These are phyloP conservation scores for Chironomus striatipennis DNA, from an alignment of 1,140 invertebrate genomes.

Conservation along the genomic window DNA sequence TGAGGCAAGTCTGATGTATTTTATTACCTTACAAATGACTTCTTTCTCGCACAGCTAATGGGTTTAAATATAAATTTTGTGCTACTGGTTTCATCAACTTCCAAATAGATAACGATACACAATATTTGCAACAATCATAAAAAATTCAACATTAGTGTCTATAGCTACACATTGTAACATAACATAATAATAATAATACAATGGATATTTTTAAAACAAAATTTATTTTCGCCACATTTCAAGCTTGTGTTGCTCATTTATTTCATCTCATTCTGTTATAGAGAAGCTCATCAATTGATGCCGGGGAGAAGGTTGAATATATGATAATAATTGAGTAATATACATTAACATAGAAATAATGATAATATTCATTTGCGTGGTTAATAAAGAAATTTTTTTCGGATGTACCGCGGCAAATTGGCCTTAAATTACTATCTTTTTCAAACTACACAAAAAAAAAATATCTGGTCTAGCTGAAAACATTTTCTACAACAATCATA, in stretches of 20 bases:
- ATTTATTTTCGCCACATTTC: background rate
- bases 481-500: background rate
- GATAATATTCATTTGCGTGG: slow-evolving; percentile 12
- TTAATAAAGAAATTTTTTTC: slow-evolving; percentile 15
- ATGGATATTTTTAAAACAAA: too few species aligned
- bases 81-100: background rate
- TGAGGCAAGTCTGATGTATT: too few species aligned
- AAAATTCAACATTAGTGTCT: background rate
- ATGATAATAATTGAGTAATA: slow-evolving; percentile 4
- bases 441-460: background rate
- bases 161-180: background rate
- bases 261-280: background rate
- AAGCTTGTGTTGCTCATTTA: background rate
- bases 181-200: too few species aligned
- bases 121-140: slow-evolving; percentile 14
- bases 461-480: slow-evolving; percentile 2
- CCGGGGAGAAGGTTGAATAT: background rate
- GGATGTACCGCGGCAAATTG: slow-evolving; percentile 11
- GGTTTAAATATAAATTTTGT: background rate
- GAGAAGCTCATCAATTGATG: too few species aligned
- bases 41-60: background rate
- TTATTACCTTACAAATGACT: too few species aligned
- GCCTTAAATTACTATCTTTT: slow-evolving; percentile 1
- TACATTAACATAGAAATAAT: slow-evolving; percentile 14
- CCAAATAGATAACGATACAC: background rate